Evolutionary conservation across 2,888 invertebrate species (phyloP).

Genomic region (Patella pellucida): DNA sequence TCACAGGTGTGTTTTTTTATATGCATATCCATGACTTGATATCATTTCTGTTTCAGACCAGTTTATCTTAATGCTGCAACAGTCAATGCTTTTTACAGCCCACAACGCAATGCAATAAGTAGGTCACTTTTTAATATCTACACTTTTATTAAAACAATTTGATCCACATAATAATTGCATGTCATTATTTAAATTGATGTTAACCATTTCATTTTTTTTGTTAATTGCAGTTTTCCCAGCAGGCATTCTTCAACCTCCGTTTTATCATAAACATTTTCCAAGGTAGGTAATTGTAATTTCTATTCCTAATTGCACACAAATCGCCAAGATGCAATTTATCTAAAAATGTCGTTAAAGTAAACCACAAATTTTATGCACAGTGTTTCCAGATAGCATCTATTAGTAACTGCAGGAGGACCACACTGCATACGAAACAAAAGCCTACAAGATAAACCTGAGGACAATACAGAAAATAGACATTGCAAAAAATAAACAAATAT

Average conservation of each 20-base stretch:
- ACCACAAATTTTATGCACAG: too few species aligned
- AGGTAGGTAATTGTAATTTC: slow-evolving; percentile 75
- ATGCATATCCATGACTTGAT: too few species aligned
- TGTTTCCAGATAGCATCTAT: too few species aligned
- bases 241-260: slow-evolving; percentile 70
- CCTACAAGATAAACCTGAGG: too few species aligned
- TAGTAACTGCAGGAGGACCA: too few species aligned
- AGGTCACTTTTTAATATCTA: slow-evolving; percentile 53
- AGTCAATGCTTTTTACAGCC: slow-evolving; percentile 93
- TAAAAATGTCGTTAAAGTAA: too few species aligned
- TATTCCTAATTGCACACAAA: too few species aligned
- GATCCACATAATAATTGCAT: not conserved
- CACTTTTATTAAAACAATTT: not conserved
- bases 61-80: slow-evolving; percentile 69
- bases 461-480: too few species aligned
- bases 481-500: too few species aligned
- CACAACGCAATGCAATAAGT: slow-evolving; percentile 93
- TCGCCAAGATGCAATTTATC: too few species aligned
- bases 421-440: too few species aligned
- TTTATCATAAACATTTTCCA: slow-evolving; percentile 83
- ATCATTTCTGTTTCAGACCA: too few species aligned
- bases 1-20: slow-evolving; percentile 52
- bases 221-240: slow-evolving; percentile 73
- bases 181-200: not conserved
- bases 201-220: slow-evolving; percentile 39